phyloP scores from a whole-genome alignment of 2,113 vertebrate species.

The Trematomus loennbergii region DNA sequence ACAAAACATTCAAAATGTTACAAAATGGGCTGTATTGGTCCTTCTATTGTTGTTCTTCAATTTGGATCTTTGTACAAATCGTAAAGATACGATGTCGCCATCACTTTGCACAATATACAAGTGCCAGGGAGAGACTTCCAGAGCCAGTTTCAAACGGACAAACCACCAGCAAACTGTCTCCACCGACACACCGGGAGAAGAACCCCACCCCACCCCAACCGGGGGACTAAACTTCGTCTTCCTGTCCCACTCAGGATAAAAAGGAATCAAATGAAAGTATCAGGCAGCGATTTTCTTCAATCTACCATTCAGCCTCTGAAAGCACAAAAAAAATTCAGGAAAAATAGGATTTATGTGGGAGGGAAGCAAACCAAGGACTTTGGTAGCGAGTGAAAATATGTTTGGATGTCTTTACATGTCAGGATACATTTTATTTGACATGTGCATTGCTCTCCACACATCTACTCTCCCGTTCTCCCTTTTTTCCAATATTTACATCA shows the following conservation, averaged over 20 bases:
- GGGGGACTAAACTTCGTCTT: constrained; percentile 67
- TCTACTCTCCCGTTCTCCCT: constrained; percentile 88
- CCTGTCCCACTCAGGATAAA: constrained; percentile 71
- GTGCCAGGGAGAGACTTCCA: constrained; percentile 83
- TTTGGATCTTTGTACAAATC: constrained; percentile 90
- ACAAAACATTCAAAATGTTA: constrained; percentile 99
- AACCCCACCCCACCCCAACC: constrained; percentile 35
- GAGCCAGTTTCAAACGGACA: constrained; percentile 78
- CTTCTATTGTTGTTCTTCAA: constrained; percentile 87
- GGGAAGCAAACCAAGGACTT: constrained; percentile 77
- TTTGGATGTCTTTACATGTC: constrained; percentile 77
- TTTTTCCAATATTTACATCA: constrained; percentile 95
- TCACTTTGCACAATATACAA: constrained; percentile 89
- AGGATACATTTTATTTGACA: constrained; percentile 75
- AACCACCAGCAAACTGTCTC: constrained; percentile 65
- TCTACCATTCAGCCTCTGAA: constrained; percentile 77
- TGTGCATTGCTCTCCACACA: constrained; percentile 81
- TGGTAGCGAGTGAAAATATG: constrained; percentile 77
- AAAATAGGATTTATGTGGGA: constrained; percentile 71
- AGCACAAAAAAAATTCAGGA: constrained; percentile 51
- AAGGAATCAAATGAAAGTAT: constrained; percentile 72
- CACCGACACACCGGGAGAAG: constrained; percentile 54
- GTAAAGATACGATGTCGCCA: constrained; percentile 82
- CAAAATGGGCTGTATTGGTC: constrained; percentile 97
- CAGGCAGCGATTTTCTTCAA: constrained; percentile 72